Evolutionary conservation across 2,113 vertebrate genomes (phyloP).

Genomic region (Orthonyx spaldingii): DNA sequence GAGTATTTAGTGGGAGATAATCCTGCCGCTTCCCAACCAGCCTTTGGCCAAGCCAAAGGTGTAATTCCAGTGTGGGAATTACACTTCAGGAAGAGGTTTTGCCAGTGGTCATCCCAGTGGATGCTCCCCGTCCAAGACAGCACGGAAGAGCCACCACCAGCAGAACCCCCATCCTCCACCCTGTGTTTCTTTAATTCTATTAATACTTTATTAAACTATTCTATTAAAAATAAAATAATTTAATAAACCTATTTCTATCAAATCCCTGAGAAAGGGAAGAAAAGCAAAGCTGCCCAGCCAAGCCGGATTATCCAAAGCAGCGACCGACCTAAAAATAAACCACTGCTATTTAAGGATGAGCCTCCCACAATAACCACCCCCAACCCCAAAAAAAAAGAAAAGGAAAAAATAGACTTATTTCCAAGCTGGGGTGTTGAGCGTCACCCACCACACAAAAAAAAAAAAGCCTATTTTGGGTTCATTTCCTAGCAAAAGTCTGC

Average conservation of each 20-base stretch:
- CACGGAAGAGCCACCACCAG: rapidly evolving
- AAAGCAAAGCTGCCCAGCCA: conserved; percentile 9
- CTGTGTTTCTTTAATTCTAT: neutral
- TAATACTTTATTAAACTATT: neutral
- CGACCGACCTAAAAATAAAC: neutral
- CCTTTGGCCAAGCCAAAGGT: neutral
- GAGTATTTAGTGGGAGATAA: neutral
- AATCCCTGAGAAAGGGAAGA: neutral
- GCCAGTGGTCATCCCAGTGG: neutral
- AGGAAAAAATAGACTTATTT: neutral
- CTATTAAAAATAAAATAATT: neutral
- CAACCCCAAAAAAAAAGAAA: neutral
- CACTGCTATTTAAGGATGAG: neutral
- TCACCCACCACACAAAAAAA: neutral
- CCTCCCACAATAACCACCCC: neutral
- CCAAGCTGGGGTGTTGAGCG: neutral
- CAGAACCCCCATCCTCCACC: neutral
- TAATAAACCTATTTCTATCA: neutral
- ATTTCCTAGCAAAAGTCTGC: neutral
- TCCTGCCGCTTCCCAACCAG: neutral
- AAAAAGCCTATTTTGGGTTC: neutral
- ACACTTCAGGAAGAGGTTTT: neutral
- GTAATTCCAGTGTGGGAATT: neutral
- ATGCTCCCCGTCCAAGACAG: neutral
- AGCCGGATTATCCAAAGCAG: conserved; percentile 19